These are phyloP conservation scores for Tetraneura akinire DNA, from an alignment of 1,140 invertebrate species.

Conservation along the genomic window DNA sequence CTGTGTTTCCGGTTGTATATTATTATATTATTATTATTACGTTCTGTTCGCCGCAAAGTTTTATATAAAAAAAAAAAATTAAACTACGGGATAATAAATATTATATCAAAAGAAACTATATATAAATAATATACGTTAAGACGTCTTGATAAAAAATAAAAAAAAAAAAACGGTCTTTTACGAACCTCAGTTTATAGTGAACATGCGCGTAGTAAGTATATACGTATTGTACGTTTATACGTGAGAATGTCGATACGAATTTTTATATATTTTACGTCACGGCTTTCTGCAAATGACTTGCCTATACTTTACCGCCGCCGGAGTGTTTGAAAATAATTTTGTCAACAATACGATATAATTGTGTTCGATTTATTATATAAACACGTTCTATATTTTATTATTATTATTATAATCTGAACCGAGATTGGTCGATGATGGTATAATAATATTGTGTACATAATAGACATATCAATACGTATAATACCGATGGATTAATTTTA, in stretches of 20 bases:
- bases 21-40: too few relatives aligned
- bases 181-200: too few relatives aligned
- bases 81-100: slow-evolving; percentile 22
- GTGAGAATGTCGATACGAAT: slow-evolving; percentile 13
- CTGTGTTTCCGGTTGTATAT: neutral
- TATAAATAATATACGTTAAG: neutral
- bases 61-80: too few relatives aligned
- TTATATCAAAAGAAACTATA: neutral
- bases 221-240: neutral
- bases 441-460: neutral
- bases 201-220: too few relatives aligned
- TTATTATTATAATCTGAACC: neutral
- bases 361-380: slow-evolving; percentile 23
- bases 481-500: slow-evolving; percentile 21
- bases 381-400: neutral
- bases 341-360: slow-evolving; percentile 4
- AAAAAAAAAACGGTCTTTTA: neutral
- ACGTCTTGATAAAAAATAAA: neutral
- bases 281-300: too few relatives aligned
- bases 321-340: too few relatives aligned
- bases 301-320: too few relatives aligned
- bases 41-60: slow-evolving; percentile 38
- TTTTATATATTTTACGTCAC: neutral
- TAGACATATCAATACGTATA: slow-evolving; percentile 8
- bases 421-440: too few relatives aligned